Evolutionary conservation across 2,888 invertebrate genomes (phyloP).

Genomic region (Lasiommata megera): DNA sequence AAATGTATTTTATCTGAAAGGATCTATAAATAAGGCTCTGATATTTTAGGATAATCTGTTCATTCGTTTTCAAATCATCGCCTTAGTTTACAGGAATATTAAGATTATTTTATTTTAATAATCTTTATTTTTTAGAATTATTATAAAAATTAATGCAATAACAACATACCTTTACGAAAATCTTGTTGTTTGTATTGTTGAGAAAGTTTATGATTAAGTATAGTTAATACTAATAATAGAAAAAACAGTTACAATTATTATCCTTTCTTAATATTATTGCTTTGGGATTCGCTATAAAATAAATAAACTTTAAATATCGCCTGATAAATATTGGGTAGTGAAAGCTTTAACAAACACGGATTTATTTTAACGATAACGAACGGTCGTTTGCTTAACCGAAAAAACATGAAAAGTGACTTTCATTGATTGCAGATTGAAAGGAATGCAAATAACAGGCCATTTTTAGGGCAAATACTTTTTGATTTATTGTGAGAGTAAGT

Average conservation of each 20-base stretch:
- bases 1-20: conserved; percentile 25
- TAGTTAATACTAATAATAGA: no score
- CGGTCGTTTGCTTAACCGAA: background rate
- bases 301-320: background rate
- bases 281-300: background rate
- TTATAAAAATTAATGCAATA: background rate
- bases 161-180: no score
- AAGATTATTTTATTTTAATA: no score
- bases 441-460: conserved; percentile 1
- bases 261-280: no score
- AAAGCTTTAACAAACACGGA: background rate
- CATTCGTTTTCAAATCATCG: conserved; percentile 9
- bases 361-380: background rate
- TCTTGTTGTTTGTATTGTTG: no score
- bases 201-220: no score
- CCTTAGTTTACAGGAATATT: conserved; percentile 9
- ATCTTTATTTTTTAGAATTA: no score
- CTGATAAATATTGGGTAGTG: background rate
- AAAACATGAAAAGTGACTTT: conserved; percentile 5
- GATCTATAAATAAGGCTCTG: conserved; percentile 21
- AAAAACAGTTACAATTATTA: no score
- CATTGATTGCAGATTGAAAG: conserved; percentile 9
- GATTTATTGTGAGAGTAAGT: background rate
- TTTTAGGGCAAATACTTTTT: background rate
- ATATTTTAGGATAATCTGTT: conserved; percentile 19